phyloP scores from a whole-genome alignment of 2,888 invertebrate species.

The Erpobdella octoculata region DNA sequence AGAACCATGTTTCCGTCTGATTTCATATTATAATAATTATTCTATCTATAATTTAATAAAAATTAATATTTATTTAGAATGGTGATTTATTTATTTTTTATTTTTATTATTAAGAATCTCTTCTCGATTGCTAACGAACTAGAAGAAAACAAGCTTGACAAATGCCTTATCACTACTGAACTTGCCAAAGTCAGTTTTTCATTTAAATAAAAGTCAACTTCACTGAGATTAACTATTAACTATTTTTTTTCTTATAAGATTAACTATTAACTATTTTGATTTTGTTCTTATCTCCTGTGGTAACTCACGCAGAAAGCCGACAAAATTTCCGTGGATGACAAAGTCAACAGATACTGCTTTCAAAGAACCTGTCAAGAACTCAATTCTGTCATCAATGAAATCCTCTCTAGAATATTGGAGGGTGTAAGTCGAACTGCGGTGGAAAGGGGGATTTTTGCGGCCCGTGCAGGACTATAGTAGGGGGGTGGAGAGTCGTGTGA shows the following conservation, averaged over 20 bases:
- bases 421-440: too few species aligned
- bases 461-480: too few species aligned
- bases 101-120: conserved; percentile 12
- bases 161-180: conserved; percentile 22
- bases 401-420: conserved; percentile 26
- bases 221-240: not conserved
- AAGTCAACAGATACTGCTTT: conserved; percentile 24
- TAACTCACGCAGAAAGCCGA: conserved; percentile 22
- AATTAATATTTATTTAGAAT: not conserved
- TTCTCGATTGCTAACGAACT: conserved; percentile 28
- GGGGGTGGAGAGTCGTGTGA: too few species aligned
- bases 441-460: too few species aligned
- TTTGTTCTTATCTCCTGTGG: not conserved
- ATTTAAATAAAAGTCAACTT: not conserved
- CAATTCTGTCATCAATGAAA: conserved; percentile 29
- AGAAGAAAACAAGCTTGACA: conserved; percentile 30
- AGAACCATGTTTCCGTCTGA: too few species aligned
- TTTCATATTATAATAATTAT: not conserved
- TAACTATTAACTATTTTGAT: not conserved
- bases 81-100: not conserved
- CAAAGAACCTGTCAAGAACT: conserved; percentile 24
- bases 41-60: not conserved
- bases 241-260: not conserved
- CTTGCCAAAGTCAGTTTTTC: conserved; percentile 14
- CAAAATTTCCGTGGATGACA: conserved; percentile 16